Evolutionary conservation across 1,140 invertebrate genomes (phyloP), one percentile per base, ranked within the genome.

Genomic region (Drosophila dunni): DNA sequence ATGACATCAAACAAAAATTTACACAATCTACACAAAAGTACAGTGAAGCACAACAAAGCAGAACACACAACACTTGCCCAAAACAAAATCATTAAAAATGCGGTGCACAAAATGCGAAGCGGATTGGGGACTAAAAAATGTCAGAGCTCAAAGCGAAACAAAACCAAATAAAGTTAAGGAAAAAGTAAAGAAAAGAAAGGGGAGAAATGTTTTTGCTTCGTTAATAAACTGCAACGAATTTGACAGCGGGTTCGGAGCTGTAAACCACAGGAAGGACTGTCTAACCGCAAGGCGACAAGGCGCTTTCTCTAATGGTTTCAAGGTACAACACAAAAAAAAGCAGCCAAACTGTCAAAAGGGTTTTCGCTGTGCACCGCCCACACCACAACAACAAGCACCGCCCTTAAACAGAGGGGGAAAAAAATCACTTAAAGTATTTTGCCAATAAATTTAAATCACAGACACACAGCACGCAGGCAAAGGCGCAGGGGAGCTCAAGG

Each of bases 371-470:
- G 33, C 72, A 60, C 11, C 34, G 20, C 13, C n/a, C 29, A 15
- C 17, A 24, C 64, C 48, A 20, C 53, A 48, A 48, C 11, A 51
- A 7, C 15, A 45, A 45, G 44, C 7, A 29, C 29, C 13, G 24
- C 53, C 29, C 34, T 51, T 70, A 50, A 53, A 65, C 65, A 76
- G 40, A 45, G 20, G 36, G 34, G 9, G 29, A 7, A 79, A 83
- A 74, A 77, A 89, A 84, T 90, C 84, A 86, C 79, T 90, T 90
- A 78, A 90, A 90, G 82, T 82, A 90, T 90, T 90, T 90, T 80
- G 78, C 86, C 86, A 90, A 90, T 90, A 90, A 90, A 90, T 90
- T 90, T 90, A 90, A 90, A 90, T 91, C 82, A 90, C 86, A 80
- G 79, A 61, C 83, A 76, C 83, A 76, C 17, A 57, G 40, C 58